These are phyloP conservation scores for Colostygia pectinataria DNA, from an alignment of 2,888 invertebrate species.

Conservation along the genomic window DNA sequence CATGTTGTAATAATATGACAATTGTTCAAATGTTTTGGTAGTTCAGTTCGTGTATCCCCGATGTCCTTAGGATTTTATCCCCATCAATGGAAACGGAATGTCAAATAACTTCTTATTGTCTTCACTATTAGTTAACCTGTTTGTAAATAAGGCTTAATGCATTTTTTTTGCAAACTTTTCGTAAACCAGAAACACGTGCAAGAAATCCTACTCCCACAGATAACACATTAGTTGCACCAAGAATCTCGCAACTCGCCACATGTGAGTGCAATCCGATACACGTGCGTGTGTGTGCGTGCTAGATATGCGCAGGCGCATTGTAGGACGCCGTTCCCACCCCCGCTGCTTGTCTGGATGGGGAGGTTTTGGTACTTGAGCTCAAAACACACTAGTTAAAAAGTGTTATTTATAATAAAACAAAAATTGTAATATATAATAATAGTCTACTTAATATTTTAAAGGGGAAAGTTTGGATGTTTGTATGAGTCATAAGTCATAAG, in stretches of 20 bases:
- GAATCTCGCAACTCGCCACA: constrained; percentile 39
- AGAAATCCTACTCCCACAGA: constrained; percentile 8
- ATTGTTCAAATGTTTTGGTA: no score
- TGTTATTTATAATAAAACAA: not conserved
- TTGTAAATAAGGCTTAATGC: no score
- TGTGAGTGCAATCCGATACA: constrained; percentile 41
- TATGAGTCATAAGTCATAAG: no score
- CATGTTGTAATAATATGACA: no score
- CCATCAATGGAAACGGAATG: no score
- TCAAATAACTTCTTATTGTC: no score
- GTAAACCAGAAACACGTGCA: constrained; percentile 18
- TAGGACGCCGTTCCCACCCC: constrained; percentile 49
- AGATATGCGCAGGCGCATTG: constrained; percentile 33
- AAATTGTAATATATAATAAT: no score
- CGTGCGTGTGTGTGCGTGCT: constrained; percentile 26
- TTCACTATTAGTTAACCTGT: no score
- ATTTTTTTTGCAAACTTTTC: constrained; percentile 1
- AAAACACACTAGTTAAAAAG: not conserved
- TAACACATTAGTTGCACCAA: not conserved
- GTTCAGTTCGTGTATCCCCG: no score
- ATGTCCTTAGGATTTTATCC: no score
- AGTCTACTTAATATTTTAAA: no score
- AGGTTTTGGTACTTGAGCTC: constrained; percentile 33
- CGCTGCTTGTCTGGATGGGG: constrained; percentile 19
- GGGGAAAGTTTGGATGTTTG: no score